Percentiles rank a stretch among this genome's conserved stretches.
These are phyloP conservation scores for Choloepus didactylus DNA, from an alignment of 2,797 vertebrate species.

Conservation along the genomic window DNA sequence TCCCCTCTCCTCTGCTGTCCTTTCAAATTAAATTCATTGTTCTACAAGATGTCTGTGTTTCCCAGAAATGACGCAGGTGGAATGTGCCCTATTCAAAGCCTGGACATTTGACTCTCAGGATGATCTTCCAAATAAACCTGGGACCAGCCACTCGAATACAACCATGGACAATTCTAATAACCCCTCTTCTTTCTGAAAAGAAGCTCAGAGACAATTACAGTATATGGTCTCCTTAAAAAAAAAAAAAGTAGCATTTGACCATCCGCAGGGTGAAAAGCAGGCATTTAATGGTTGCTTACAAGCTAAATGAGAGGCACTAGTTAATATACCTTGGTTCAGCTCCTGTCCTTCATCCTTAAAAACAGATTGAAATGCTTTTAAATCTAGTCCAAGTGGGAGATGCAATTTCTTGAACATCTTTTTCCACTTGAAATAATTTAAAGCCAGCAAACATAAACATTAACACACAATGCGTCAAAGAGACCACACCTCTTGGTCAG, in stretches of 20 bases:
- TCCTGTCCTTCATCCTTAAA: slow-evolving; percentile 28
- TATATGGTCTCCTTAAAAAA: neutral
- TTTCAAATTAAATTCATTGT: slow-evolving; percentile 82
- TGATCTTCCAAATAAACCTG: slow-evolving; percentile 38
- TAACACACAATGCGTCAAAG: neutral
- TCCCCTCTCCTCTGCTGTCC: slow-evolving; percentile 75
- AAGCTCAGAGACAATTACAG: slow-evolving; percentile 11
- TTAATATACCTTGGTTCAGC: neutral
- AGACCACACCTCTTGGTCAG: neutral
- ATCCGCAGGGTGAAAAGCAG: neutral
- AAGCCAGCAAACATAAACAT: neutral
- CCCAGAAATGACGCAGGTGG: slow-evolving; percentile 82
- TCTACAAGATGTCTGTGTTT: slow-evolving; percentile 74
- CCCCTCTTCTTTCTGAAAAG: neutral
- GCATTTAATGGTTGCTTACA: slow-evolving; percentile 29
- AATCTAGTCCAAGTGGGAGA: neutral
- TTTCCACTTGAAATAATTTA: neutral
- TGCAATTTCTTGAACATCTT: slow-evolving; percentile 1
- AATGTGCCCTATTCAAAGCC: slow-evolving; percentile 50
- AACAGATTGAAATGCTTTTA: slow-evolving; percentile 19
- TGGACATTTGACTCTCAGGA: slow-evolving; percentile 49
- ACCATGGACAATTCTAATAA: slow-evolving; percentile 10
- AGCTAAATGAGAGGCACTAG: neutral
- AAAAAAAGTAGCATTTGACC: neutral
- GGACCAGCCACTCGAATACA: neutral